Conservation (phyloP, 1,140 invertebrate species). For the Caerostris extrusa region DNA sequence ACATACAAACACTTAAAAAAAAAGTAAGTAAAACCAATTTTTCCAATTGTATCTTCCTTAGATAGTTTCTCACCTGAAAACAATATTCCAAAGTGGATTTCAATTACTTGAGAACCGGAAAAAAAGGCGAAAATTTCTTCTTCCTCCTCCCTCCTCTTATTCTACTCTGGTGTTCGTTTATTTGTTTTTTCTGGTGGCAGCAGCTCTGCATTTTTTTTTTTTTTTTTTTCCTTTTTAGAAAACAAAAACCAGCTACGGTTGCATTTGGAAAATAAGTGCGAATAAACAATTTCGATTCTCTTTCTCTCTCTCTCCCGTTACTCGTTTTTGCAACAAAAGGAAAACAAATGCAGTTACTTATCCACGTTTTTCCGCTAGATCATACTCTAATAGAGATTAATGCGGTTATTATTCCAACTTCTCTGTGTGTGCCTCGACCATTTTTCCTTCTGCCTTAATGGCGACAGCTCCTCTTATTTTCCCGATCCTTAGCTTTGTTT, state of each 20-base stretch:
- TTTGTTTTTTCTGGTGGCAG: neutral
- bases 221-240: neutral
- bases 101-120: slow-evolving; percentile 53
- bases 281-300: slow-evolving; percentile 64
- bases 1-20: neutral
- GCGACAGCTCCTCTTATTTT: slow-evolving; percentile 68
- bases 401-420: slow-evolving; percentile 74
- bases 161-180: neutral
- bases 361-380: slow-evolving; percentile 69
- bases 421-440: slow-evolving; percentile 25
- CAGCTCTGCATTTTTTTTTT: neutral
- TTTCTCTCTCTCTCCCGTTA: neutral
- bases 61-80: slow-evolving; percentile 73
- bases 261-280: slow-evolving; percentile 68
- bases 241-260: slow-evolving; percentile 27
- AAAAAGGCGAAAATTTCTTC: slow-evolving; percentile 72
- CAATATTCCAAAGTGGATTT: slow-evolving; percentile 76
- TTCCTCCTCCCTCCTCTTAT: neutral
- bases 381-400: slow-evolving; percentile 76
- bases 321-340: slow-evolving; percentile 31
- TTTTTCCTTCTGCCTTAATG: slow-evolving; percentile 61
- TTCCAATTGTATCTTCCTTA: slow-evolving; percentile 45
- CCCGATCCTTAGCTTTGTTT: slow-evolving; percentile 34
- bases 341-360: slow-evolving; percentile 75
- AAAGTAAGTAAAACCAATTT: neutral